phyloP scores from a whole-genome alignment of 2,888 invertebrate species.

The Steromphala cineraria region DNA sequence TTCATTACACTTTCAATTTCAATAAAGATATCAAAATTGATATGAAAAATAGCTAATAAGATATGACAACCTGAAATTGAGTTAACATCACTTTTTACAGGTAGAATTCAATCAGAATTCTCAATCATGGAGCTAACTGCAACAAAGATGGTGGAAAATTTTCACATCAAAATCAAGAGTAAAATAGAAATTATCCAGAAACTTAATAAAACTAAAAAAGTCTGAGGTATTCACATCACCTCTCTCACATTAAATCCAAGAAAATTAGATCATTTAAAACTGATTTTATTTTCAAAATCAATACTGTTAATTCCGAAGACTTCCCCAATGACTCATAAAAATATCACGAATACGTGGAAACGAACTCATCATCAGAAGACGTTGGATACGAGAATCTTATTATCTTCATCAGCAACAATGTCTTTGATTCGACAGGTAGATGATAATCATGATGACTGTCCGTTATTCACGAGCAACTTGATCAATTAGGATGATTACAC shows the following conservation, averaged over 20 bases:
- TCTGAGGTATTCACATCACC: background rate
- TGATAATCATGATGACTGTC: background rate
- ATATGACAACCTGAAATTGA: too few relatives aligned
- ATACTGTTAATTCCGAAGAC: background rate
- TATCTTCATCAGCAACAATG: background rate
- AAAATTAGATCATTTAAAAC: background rate
- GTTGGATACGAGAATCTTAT: background rate
- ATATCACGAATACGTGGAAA: background rate
- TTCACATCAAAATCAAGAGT: too few relatives aligned
- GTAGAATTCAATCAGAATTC: too few relatives aligned
- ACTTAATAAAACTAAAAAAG: too few relatives aligned
- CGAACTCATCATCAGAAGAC: background rate
- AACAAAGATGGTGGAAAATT: too few relatives aligned
- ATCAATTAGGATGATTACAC: conserved; percentile 3
- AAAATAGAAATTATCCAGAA: too few relatives aligned
- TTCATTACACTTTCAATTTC: too few relatives aligned
- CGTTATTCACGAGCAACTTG: background rate
- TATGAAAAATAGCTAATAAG: too few relatives aligned
- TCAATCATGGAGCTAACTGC: too few relatives aligned
- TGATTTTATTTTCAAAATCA: background rate
- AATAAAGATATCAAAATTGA: too few relatives aligned
- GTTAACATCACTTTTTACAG: too few relatives aligned
- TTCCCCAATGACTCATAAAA: background rate
- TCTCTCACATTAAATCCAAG: background rate
- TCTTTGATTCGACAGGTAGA: conserved; percentile 8